Conservation (phyloP, 2,113 vertebrate genomes). For the Muscicapa adusta region DNA sequence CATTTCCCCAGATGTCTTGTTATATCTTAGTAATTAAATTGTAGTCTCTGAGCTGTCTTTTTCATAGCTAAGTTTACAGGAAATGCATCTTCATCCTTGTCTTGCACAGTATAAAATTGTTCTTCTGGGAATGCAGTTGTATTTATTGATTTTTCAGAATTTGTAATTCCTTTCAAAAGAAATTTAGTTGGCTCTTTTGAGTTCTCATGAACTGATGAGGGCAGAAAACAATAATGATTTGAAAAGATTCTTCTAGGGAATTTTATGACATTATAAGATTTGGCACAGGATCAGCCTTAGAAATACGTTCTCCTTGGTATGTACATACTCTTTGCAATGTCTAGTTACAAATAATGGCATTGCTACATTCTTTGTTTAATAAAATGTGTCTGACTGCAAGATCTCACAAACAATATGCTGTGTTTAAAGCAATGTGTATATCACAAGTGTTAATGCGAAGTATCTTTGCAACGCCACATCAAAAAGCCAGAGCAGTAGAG, state of each 20-base stretch:
- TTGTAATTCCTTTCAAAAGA: slow-evolving; percentile 34
- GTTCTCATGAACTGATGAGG: not conserved
- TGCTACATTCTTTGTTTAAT: not conserved
- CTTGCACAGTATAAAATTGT: slow-evolving; percentile 21
- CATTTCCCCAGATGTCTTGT: slow-evolving; percentile 33
- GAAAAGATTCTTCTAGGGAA: not conserved
- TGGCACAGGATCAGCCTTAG: not conserved
- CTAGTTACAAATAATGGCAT: not conserved
- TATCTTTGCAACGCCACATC: not conserved
- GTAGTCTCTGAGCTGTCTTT: slow-evolving; percentile 46
- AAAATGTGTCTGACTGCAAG: not conserved
- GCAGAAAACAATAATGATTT: not conserved
- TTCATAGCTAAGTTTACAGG: slow-evolving; percentile 38
- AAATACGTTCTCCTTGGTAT: not conserved
- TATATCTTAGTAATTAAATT: slow-evolving; percentile 50
- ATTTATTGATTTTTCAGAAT: slow-evolving; percentile 56
- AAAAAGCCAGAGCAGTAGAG: not conserved
- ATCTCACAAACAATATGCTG: not conserved
- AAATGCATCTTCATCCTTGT: slow-evolving; percentile 52
- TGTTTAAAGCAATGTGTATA: not conserved
- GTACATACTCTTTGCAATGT: not conserved
- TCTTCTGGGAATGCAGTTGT: slow-evolving; percentile 36
- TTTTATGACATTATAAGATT: not conserved
- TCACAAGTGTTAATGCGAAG: not conserved
- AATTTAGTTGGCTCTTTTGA: slow-evolving; percentile 14